Conservation (phyloP, 2,113 vertebrate genomes). For the Megaptera novaeangliae region DNA sequence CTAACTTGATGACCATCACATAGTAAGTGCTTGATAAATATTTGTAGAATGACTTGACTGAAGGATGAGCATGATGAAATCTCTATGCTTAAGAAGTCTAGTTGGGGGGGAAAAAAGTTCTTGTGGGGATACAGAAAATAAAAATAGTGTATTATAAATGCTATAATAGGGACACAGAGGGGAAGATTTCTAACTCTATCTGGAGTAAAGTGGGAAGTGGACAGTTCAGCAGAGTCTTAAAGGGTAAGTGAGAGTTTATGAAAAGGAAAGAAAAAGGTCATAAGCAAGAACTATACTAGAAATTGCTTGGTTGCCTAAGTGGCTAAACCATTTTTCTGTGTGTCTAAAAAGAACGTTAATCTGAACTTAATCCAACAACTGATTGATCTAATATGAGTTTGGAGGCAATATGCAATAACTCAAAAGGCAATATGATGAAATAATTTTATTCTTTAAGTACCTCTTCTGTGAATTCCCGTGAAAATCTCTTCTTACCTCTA, state of each 20-base stretch:
- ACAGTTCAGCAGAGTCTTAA: not conserved
- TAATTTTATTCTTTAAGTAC: not conserved
- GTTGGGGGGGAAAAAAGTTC: fast-evolving
- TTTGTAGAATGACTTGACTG: not conserved
- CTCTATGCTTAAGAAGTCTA: not conserved
- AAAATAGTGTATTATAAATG: not conserved
- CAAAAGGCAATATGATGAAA: slow-evolving; percentile 3
- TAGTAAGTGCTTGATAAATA: slow-evolving; percentile 8
- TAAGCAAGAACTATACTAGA: slow-evolving; percentile 19
- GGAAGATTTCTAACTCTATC: not conserved
- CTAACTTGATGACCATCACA: not conserved
- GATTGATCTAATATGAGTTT: slow-evolving; percentile 24
- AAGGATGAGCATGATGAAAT: not conserved
- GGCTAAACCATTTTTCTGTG: not conserved
- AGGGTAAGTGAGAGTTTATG: not conserved
- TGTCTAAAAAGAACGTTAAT: slow-evolving; percentile 32
- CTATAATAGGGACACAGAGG: not conserved
- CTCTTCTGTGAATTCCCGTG: not conserved
- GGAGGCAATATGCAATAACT: slow-evolving; percentile 10
- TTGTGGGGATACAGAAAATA: not conserved
- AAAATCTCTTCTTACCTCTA: not conserved
- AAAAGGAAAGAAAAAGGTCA: not conserved
- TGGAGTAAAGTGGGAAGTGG: not conserved
- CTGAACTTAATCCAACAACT: slow-evolving; percentile 24
- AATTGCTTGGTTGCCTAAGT: not conserved